Percentiles rank a stretch among this genome's conserved stretches.
These are phyloP conservation scores for Mareca strepera DNA, from an alignment of 2,797 vertebrate genomes.

Conservation along the genomic window DNA sequence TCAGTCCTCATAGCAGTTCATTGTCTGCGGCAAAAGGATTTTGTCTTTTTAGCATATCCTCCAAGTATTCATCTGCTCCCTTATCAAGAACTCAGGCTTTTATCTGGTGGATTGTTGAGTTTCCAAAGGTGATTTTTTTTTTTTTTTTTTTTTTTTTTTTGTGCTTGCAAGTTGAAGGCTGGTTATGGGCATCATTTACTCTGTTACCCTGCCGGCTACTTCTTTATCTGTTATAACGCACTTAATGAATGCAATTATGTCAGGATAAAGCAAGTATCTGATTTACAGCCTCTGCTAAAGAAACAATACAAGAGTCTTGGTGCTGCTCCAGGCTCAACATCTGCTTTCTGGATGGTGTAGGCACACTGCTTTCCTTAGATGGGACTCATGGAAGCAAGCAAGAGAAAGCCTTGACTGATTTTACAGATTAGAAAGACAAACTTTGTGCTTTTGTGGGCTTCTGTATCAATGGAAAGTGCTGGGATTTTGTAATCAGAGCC, in stretches of 20 bases:
- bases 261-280: neutral
- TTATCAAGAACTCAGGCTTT: neutral
- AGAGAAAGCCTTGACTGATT: neutral
- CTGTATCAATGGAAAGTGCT: neutral
- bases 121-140: neutral
- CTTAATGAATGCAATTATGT: neutral
- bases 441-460: neutral
- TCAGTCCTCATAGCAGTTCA: neutral
- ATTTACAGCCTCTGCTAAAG: neutral
- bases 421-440: neutral
- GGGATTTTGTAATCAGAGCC: neutral
- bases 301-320: fast-evolving
- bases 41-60: constrained; percentile 44
- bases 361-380: neutral
- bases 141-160: neutral
- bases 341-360: neutral
- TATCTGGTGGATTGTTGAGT: neutral
- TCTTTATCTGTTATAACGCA: neutral
- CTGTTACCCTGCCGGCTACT: neutral
- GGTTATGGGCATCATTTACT: neutral
- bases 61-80: neutral
- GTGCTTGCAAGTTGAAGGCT: neutral
- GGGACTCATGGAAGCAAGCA: neutral
- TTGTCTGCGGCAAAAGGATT: constrained; percentile 5
- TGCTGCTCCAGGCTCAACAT: neutral